Percentiles rank a stretch among this genome's conserved stretches.
These are phyloP conservation scores for Salvelinus sp. DNA, from an alignment of 2,113 vertebrate genomes.

Conservation along the genomic window DNA sequence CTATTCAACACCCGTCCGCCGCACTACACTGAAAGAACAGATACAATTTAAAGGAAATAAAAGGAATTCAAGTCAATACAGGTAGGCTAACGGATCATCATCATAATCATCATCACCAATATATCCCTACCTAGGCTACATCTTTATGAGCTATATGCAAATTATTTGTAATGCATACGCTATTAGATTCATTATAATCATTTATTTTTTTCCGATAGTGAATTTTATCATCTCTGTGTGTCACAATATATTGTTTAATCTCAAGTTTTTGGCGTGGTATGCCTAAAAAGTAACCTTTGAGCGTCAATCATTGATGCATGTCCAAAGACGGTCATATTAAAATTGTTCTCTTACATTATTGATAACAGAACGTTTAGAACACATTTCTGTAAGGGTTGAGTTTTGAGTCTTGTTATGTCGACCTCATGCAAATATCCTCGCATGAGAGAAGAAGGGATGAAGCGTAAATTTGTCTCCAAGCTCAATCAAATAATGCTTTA, in stretches of 20 bases:
- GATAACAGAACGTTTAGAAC: not conserved
- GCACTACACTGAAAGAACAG: conserved; percentile 62
- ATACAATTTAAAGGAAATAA: conserved; percentile 60
- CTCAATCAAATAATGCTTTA: not conserved
- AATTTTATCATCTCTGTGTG: not conserved
- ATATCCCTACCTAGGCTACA: not conserved
- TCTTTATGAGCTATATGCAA: not conserved
- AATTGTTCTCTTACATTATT: not conserved
- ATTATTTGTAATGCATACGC: not conserved
- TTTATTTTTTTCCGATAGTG: not conserved
- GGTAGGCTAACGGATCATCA: conserved; percentile 47
- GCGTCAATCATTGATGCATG: too few species aligned
- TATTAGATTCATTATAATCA: not conserved
- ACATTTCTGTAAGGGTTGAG: not conserved
- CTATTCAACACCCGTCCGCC: conserved; percentile 61
- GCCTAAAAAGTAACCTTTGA: too few species aligned
- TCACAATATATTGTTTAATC: too few species aligned
- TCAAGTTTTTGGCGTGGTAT: too few species aligned
- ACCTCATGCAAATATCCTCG: not conserved
- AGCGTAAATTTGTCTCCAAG: not conserved
- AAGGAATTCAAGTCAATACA: conserved; percentile 45
- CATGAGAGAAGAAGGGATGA: not conserved
- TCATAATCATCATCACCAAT: not conserved
- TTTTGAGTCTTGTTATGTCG: not conserved
- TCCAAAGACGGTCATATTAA: too few species aligned